Base-by-base conservation (phyloP, 2,888 invertebrate genomes). In the Caenorhabditis doughertyi region DNA sequence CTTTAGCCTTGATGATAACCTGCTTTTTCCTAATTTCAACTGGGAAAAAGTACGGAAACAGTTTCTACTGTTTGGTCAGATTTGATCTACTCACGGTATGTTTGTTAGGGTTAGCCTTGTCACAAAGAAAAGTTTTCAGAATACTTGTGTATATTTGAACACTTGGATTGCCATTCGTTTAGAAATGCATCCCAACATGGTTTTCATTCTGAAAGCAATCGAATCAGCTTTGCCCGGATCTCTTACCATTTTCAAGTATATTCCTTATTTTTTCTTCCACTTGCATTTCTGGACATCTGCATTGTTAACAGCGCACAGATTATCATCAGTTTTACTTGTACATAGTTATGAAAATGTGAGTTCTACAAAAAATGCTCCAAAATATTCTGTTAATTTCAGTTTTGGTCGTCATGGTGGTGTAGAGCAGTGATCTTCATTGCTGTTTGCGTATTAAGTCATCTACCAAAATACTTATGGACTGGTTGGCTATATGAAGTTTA, bases 101-200 rank as follows among this genome's bases (percentile, higher is more conserved):
- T 62, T 27, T 51, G 18, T 23, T 13, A 18, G 9, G n/a, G n/a
- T n/a, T n/a, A n/a, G n/a, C n/a, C n/a, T 35, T 35, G 2, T 58
- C 0, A 21, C 1, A 11, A 13, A 39, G 8, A 23, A 23, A 3
- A n/a, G 3, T 39, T 27, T 62, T 27, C 60, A 62, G 60, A 62
- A 62, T 11, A 62, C 8, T 2, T 44, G 42, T 8, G 60, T 62
- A n/a, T 62, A 44, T 21, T 27, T 62, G 8, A 62, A 62, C 60
- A 64, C 64, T 3, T 64, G 64, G 64, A 49, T 64, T 49, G 64
- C 64, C 2, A 64, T 64, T 8, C 64, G 64, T 1, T 32, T 64
- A 2, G 64, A 64, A 27, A 47, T 47, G 29, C 47, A 64, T 4
- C 64, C 64, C 7, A 18, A 13, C 1, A 47, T 23, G 16, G 47